Conservation (phyloP, 2,797 vertebrate species). For the Arnoldichthys spilopterus region DNA sequence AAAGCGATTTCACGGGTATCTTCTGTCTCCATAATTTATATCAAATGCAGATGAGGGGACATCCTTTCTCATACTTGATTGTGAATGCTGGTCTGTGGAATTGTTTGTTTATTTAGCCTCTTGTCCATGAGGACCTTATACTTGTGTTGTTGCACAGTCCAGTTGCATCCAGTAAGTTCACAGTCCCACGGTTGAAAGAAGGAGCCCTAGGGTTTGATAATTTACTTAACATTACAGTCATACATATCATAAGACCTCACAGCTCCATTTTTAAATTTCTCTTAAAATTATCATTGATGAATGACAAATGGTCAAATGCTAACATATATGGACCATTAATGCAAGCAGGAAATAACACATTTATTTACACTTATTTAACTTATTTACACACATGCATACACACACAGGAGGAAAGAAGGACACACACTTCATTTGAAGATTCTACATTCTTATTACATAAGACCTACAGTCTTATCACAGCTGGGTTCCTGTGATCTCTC, state of each 20-base stretch:
- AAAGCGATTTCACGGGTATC: constrained; percentile 34
- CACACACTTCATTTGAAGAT: neutral
- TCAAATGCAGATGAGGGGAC: constrained; percentile 41
- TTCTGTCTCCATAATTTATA: constrained; percentile 27
- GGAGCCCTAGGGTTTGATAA: neutral
- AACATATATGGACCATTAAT: no score
- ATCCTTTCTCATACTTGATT: constrained; percentile 38
- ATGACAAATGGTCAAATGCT: no score
- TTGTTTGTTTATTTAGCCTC: constrained; percentile 37
- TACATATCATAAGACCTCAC: neutral
- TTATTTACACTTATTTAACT: no score
- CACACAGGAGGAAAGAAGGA: neutral
- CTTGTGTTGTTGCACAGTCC: constrained; percentile 10
- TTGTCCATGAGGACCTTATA: constrained; percentile 6
- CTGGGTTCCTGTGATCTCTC: neutral
- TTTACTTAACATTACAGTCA: neutral
- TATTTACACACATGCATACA: no score
- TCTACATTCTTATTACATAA: neutral
- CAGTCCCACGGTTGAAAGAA: constrained; percentile 6
- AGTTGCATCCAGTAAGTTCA: neutral
- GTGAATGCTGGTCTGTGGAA: constrained; percentile 8
- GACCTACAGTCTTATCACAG: neutral
- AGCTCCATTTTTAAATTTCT: neutral
- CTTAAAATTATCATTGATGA: no score
- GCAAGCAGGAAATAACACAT: no score